Conservation (phyloP, 2,888 invertebrate species). For the Epiblema foenella region DNA sequence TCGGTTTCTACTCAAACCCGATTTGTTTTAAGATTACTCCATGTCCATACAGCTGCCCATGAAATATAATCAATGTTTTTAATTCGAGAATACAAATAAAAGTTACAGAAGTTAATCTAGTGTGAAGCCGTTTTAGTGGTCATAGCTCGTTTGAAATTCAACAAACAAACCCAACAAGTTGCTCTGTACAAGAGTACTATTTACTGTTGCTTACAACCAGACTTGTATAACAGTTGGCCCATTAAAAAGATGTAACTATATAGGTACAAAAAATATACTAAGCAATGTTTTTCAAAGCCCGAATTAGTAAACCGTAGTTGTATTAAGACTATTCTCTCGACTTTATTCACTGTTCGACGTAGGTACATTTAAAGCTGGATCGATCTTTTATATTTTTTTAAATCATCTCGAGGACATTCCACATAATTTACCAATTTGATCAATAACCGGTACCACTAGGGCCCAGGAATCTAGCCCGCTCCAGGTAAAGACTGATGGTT, state of each 20-base stretch:
- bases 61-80: conserved; percentile 31
- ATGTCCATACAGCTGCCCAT: conserved; percentile 45
- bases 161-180: no score
- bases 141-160: neutral
- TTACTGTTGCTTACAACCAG: no score
- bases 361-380: neutral
- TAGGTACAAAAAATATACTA: neutral
- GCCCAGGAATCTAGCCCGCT: conserved; percentile 67
- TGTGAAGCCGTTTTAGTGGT: neutral
- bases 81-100: conserved; percentile 12
- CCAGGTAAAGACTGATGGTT: conserved; percentile 80
- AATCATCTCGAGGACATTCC: conserved; percentile 49
- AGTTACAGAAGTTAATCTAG: neutral
- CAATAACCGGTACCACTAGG: conserved; percentile 71
- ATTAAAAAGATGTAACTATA: no score
- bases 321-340: neutral
- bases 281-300: neutral
- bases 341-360: neutral
- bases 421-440: conserved; percentile 78
- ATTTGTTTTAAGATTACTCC: conserved; percentile 64
- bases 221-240: no score
- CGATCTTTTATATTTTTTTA: conserved; percentile 36
- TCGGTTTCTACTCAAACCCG: conserved; percentile 65
- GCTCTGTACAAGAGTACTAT: no score
- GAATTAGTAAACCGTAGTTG: neutral